These are phyloP conservation scores for Hippopotamus amphibius DNA, from an alignment of 2,113 vertebrate genomes.

Conservation along the genomic window DNA sequence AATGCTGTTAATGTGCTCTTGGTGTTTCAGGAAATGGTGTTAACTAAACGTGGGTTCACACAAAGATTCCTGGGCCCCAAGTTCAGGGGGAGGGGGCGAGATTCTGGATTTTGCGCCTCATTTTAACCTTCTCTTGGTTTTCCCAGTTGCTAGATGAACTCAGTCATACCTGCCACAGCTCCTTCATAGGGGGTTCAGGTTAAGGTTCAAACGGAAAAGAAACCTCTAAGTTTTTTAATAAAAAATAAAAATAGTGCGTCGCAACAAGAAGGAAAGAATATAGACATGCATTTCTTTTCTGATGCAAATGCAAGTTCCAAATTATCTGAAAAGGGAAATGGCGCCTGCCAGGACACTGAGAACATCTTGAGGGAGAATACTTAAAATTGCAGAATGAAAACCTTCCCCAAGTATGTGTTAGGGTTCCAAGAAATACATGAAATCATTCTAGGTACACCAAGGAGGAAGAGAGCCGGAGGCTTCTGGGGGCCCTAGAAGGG, in stretches of 20 bases:
- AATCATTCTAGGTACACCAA: neutral
- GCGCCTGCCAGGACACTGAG: neutral
- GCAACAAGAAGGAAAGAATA: neutral
- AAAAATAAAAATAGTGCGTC: neutral
- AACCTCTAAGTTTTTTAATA: neutral
- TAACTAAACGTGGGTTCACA: conserved; percentile 42
- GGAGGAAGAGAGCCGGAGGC: neutral
- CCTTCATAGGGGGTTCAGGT: neutral
- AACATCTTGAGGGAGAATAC: neutral
- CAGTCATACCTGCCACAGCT: neutral
- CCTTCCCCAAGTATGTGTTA: neutral
- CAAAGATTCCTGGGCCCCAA: neutral
- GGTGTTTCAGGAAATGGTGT: conserved; percentile 66
- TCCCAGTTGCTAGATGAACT: conserved; percentile 50
- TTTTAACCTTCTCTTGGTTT: conserved; percentile 46
- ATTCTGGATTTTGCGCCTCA: conserved; percentile 42
- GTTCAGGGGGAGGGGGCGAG: neutral
- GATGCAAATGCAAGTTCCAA: neutral
- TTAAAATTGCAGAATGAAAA: neutral
- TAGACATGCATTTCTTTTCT: neutral
- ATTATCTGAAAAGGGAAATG: neutral
- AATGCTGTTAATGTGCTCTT: conserved; percentile 56
- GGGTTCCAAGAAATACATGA: neutral
- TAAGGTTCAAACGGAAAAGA: conserved; percentile 17
- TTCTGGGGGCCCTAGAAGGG: neutral